Evolutionary conservation across 2,888 invertebrate genomes (phyloP), one percentile per base, ranked within the genome.

Genomic region (Subacronicta megacephala): DNA sequence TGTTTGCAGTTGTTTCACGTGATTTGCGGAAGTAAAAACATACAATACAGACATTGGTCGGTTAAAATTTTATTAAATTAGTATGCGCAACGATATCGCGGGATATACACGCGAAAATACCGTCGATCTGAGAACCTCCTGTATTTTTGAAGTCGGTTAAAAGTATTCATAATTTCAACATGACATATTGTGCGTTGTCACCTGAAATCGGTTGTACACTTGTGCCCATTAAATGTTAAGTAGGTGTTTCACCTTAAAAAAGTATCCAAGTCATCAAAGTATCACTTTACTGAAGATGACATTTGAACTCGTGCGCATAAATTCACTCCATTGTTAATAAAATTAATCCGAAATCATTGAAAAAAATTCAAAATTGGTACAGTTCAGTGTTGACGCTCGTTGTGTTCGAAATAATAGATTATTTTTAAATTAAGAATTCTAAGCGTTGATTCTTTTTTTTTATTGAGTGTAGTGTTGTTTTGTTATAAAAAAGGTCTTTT

Each of bases 191-290:
- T 26, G 26, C 26, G 26, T 26, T 10, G 3, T 10, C 2, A 26
- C 26, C 3, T 26, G 26, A 0, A 10, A 26, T 26, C 1, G 10
- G 10, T 26, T 3, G 26, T 26, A 4, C 7, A 10, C 26, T 26
- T 10, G 26, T 10, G 26, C 26, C 5, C 26, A 31, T n/a, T 31
- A 12, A 29, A 29, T 2, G 29, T 31, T 12, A 43, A 36, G 9
- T 16, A 0, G 40, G n/a, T n/a, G n/a, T n/a, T 51, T 70, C 36
- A 7, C 70, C 64, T 64, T 64, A 64, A 64, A 7, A 3, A 55
- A 41, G 7, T 16, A 29, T 7, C 17, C 15, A 12, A 43, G 23
- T 53, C 40, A 49, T 55, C 64, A 55, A 49, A 33, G 44, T 55
- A 35, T 69, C 33, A 10, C 33, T 38, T 70, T 63, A 49, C 63